Evolutionary conservation across 2,113 vertebrate species (phyloP).

Genomic region (Chionodraco myersi): DNA sequence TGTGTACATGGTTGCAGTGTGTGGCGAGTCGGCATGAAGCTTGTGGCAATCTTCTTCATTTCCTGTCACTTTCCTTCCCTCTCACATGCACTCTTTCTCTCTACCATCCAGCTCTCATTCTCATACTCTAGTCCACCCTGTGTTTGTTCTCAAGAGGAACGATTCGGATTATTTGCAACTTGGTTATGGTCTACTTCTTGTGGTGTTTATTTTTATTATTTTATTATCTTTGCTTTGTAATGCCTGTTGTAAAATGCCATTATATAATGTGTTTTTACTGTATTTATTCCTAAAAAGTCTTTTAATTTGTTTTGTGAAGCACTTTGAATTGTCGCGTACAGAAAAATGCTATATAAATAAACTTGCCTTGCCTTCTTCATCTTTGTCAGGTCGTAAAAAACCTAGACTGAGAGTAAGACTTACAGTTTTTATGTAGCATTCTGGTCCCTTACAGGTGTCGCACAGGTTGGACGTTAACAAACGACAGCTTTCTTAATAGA

Average conservation of each 20-base stretch:
- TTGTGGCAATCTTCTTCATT: constrained; percentile 83
- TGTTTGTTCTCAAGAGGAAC: constrained; percentile 32
- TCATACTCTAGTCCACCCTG: constrained; percentile 14
- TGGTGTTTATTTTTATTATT: no score
- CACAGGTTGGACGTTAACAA: constrained; percentile 23
- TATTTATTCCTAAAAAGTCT: no score
- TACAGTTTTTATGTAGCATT: not conserved
- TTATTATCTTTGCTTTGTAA: no score
- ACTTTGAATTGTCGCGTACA: no score
- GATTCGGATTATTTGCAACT: not conserved
- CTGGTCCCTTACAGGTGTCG: constrained; percentile 20
- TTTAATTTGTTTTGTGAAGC: no score
- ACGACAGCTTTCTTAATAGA: not conserved
- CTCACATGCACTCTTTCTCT: constrained; percentile 15
- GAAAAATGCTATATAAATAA: no score
- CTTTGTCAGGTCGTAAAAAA: constrained; percentile 15
- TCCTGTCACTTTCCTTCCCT: constrained; percentile 78
- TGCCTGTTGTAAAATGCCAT: no score
- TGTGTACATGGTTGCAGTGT: constrained; percentile 57
- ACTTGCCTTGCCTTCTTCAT: not conserved
- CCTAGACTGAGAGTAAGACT: not conserved
- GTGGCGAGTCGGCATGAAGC: constrained; percentile 66
- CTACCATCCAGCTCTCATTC: constrained; percentile 12
- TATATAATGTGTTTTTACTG: no score
- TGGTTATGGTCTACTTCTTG: not conserved